Conservation (phyloP, 2,113 vertebrate species). For the Telmatochromis brichardi region DNA sequence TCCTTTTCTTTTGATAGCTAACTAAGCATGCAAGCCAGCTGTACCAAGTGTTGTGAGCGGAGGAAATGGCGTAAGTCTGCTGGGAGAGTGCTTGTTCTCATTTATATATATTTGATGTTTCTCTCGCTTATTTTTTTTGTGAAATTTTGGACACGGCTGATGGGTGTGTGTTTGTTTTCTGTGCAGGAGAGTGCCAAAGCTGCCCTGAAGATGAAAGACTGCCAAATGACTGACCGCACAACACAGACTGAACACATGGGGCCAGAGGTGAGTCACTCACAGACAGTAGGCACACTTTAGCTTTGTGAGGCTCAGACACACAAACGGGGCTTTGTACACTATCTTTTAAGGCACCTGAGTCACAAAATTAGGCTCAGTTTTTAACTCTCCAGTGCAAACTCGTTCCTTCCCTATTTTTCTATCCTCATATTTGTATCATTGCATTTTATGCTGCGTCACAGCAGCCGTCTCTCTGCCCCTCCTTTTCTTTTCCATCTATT, state of each 20-base stretch:
- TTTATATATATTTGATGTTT: slow-evolving; percentile 13
- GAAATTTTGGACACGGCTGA: slow-evolving; percentile 1
- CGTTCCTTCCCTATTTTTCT: not conserved
- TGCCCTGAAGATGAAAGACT: slow-evolving; percentile 77
- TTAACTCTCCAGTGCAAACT: not conserved
- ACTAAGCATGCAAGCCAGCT: not conserved
- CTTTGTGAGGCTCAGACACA: not conserved
- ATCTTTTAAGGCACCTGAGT: not conserved
- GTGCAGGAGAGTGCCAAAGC: slow-evolving; percentile 83
- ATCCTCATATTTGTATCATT: not conserved
- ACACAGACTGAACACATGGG: slow-evolving; percentile 88
- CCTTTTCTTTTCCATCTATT: not conserved
- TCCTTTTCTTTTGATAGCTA: not conserved
- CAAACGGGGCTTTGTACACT: not conserved
- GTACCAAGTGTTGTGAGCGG: not conserved
- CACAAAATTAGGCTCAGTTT: not conserved
- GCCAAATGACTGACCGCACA: slow-evolving; percentile 85
- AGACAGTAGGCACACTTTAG: not conserved
- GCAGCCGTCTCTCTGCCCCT: not conserved
- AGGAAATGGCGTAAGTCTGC: not conserved
- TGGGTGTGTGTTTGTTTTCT: slow-evolving; percentile 50
- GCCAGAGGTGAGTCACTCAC: slow-evolving; percentile 83
- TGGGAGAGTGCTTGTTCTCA: slow-evolving; percentile 2
- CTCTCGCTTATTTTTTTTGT: not conserved
- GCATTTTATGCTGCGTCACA: not conserved